phyloP scores from a whole-genome alignment of 2,888 invertebrate genomes.

The Gibbula magus region DNA sequence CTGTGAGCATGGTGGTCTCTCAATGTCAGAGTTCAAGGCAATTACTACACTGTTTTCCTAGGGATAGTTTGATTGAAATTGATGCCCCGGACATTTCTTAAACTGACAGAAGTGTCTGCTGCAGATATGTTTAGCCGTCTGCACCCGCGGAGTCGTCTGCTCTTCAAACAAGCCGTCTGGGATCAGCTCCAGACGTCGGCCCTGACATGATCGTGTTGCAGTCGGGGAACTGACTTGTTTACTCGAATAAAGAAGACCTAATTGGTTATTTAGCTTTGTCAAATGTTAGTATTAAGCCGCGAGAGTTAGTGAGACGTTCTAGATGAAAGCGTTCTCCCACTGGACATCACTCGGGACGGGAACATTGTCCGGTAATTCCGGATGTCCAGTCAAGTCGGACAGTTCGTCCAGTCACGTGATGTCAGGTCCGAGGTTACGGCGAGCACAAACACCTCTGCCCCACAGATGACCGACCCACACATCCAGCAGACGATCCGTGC shows the following conservation, averaged over 20 bases:
- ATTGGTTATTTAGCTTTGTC: conserved; percentile 13
- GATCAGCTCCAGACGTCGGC: too few relatives aligned
- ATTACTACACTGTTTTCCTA: too few relatives aligned
- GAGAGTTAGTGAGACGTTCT: not conserved
- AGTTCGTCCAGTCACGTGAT: not conserved
- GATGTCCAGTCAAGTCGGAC: not conserved
- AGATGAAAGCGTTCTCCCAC: not conserved
- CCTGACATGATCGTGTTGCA: too few relatives aligned
- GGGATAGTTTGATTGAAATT: too few relatives aligned
- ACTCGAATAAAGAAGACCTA: not conserved
- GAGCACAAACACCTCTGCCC: conserved; percentile 4
- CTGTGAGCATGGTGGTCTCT: too few relatives aligned
- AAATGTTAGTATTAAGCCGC: not conserved
- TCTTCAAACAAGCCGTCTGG: too few relatives aligned
- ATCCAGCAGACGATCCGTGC: not conserved
- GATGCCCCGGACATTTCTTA: too few relatives aligned
- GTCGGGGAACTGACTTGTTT: not conserved
- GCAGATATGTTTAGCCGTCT: too few relatives aligned
- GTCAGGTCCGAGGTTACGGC: not conserved
- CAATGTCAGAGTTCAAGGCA: too few relatives aligned
- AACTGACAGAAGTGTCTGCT: too few relatives aligned
- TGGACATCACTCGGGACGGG: not conserved
- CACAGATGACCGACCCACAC: not conserved
- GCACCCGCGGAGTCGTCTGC: too few relatives aligned
- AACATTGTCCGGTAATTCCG: not conserved